phyloP scores from a whole-genome alignment of 2,888 invertebrate species.

The Liposcelis brunnea region DNA sequence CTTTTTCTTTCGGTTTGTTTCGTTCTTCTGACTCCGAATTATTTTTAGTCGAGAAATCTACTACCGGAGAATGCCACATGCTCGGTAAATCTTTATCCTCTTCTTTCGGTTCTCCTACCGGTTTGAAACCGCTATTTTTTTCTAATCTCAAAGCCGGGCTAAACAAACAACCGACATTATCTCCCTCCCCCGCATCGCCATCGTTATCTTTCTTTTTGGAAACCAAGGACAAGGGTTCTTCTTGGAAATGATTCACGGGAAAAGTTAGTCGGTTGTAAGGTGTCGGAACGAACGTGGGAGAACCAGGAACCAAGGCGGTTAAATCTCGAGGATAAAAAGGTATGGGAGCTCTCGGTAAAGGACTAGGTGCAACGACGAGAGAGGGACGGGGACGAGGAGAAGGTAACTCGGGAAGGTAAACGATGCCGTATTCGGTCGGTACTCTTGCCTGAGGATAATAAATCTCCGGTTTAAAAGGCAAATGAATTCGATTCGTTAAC shows the following conservation, averaged over 20 bases:
- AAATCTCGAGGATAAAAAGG: too few species aligned
- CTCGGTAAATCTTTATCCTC: too few species aligned
- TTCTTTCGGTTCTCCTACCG: constrained; percentile 23
- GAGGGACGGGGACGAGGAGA: constrained; percentile 25
- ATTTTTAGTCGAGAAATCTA: constrained; percentile 16
- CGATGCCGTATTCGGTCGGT: constrained; percentile 21
- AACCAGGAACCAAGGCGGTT: too few species aligned
- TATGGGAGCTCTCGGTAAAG: background rate
- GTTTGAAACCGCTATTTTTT: too few species aligned
- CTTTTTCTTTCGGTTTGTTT: background rate
- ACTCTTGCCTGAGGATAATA: constrained; percentile 15
- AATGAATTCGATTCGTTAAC: too few species aligned
- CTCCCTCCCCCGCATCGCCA: too few species aligned
- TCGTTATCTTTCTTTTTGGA: constrained; percentile 15
- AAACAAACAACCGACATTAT: too few species aligned
- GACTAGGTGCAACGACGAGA: constrained; percentile 4
- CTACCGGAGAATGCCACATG: constrained; percentile 26
- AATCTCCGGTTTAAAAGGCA: too few species aligned
- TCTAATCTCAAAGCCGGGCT: too few species aligned
- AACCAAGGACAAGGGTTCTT: constrained; percentile 46
- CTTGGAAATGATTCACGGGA: constrained; percentile 25
- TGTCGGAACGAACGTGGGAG: constrained; percentile 16
- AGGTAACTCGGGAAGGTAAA: constrained; percentile 28
- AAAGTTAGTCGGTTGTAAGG: constrained; percentile 10
- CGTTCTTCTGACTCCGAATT: background rate